phyloP scores from a whole-genome alignment of 2,888 invertebrate species.

The Andrena flavipes region DNA sequence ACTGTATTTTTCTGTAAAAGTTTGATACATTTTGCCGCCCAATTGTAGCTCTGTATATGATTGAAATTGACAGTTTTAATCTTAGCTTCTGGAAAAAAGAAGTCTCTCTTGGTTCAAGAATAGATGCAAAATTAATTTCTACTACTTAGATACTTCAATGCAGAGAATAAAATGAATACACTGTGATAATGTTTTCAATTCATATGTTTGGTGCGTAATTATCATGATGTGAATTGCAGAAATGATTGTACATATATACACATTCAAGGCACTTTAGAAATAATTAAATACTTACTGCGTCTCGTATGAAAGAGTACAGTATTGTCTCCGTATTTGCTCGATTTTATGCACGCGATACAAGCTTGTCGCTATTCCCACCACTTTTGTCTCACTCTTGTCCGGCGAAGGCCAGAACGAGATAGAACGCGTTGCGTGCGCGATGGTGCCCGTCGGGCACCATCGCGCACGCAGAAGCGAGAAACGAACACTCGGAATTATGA shows the following conservation, averaged over 20 bases:
- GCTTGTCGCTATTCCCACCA: no score
- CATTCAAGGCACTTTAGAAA: conserved; percentile 9
- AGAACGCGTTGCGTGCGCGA: no score
- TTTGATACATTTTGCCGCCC: neutral
- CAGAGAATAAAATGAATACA: neutral
- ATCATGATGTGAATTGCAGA: neutral
- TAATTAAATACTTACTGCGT: conserved; percentile 11
- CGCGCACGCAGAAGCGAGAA: no score
- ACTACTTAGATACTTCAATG: neutral
- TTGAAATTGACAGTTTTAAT: neutral
- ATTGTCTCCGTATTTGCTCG: no score
- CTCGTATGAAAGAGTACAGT: conserved; percentile 35
- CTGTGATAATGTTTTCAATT: neutral
- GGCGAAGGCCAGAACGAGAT: no score
- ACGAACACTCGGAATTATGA: no score
- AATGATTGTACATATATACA: neutral
- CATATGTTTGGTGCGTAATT: neutral
- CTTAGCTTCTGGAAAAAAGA: no score
- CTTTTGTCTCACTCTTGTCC: no score
- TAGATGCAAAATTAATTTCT: no score
- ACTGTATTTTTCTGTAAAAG: neutral
- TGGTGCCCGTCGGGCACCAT: no score
- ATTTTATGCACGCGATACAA: no score
- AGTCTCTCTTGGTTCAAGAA: no score
- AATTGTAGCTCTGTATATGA: neutral